phyloP scores from a whole-genome alignment of 2,888 invertebrate genomes.

The Dendrolimus houi region DNA sequence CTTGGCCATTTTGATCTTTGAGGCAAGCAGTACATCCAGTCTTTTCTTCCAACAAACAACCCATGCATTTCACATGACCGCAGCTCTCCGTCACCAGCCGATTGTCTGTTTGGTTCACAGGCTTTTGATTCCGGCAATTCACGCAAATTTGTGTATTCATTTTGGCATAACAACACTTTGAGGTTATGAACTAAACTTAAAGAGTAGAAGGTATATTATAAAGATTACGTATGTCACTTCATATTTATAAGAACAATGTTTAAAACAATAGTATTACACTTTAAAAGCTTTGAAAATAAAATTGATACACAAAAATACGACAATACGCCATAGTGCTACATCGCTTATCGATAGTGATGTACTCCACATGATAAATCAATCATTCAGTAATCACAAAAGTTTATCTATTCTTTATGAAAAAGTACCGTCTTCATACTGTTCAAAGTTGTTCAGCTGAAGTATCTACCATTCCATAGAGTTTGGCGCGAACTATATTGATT shows the following conservation, averaged over 20 bases:
- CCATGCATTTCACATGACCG: slow-evolving; percentile 85
- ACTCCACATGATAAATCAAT: not conserved
- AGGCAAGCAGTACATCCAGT: slow-evolving; percentile 78
- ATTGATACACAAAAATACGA: not conserved
- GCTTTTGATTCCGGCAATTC: slow-evolving; percentile 75
- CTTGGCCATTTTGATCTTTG: not conserved
- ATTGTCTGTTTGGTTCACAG: slow-evolving; percentile 72
- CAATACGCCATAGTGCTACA: not conserved
- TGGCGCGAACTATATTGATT: too few relatives aligned
- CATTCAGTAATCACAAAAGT: too few relatives aligned
- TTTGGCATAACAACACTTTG: slow-evolving; percentile 33
- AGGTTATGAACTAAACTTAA: slow-evolving; percentile 22
- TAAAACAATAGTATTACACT: too few relatives aligned
- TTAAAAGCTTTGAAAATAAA: not conserved
- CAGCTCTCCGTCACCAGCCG: slow-evolving; percentile 84
- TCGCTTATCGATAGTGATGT: not conserved
- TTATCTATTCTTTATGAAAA: too few relatives aligned
- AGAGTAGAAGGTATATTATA: not conserved
- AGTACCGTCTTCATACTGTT: too few relatives aligned
- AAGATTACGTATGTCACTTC: too few relatives aligned
- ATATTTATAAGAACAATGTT: too few relatives aligned
- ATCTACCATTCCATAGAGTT: too few relatives aligned
- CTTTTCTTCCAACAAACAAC: slow-evolving; percentile 81
- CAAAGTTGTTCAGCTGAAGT: too few relatives aligned
- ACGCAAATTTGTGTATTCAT: slow-evolving; percentile 74